Evolutionary conservation across 2,797 vertebrate genomes (phyloP), one percentile per base, ranked within the genome.

Genomic region (Lemur catta): DNA sequence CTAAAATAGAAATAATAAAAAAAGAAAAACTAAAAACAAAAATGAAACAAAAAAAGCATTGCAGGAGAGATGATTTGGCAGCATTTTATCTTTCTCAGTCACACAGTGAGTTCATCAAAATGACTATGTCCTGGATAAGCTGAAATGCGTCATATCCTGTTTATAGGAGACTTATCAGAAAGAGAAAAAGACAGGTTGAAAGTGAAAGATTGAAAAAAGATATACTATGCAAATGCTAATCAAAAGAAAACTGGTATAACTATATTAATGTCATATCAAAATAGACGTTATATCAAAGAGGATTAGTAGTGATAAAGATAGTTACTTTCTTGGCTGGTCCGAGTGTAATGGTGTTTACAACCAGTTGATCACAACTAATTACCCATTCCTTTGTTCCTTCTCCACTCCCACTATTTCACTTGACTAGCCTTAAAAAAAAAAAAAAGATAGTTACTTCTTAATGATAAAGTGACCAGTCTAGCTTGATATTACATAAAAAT

Each of bases 231-330:
- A 87, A 59, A 76, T 55, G 33, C 30, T 55, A 86, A 89, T 67
- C 30, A 67, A 86, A 74, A 89, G 43, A 61, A 94, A 95, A 80
- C 78, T n/a, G 26, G 41, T 50, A 10, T 57, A 87, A 93, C 89
- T 74, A 18, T 72, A 52, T 82, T 80, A 75, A 33, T 24, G 78
- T 71, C 26, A 55, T 17, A 63, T 67, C 33, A 43, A 84, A 89
- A 85, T 22, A 71, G 74, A 71, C 17, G 3, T 55, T 55, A 35
- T 46, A 14, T 75, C 63, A 82, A 79, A 63, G 75, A 82, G 28
- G 28, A 59, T 89, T 76, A 71, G 28, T 26, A 33, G 43, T 72
- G 14, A 46, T 79, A 93, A 35, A 88, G n/a, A 33, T 33, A 75
- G 57, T 84, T 55, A 72, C 35, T 55, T 55, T 84, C 61, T 87